Evolutionary conservation across 2,888 invertebrate species (phyloP), one percentile per base, ranked within the genome.

Genomic region (Magallana nippona): DNA sequence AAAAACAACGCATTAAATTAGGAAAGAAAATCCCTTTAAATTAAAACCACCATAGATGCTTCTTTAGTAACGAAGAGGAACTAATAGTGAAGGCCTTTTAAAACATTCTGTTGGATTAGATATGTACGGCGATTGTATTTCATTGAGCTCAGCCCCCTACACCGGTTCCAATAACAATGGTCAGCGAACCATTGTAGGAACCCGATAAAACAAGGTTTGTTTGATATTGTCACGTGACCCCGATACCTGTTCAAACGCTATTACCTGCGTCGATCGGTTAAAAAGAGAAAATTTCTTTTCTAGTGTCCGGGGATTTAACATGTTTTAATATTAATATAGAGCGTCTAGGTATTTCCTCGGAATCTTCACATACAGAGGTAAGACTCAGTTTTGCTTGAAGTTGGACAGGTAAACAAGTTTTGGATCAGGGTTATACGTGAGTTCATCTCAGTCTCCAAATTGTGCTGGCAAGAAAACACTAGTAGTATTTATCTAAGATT

Each of bases 131-230:
- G 71, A 32, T 71, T 71, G 19, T 11, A 10, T 22, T 27, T 22
- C 32, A 22, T 71, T 3, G 71, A 71, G 27, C 32, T 71, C 71
- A 27, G 32, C 32, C 15, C 71, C 71, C 13, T 71, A 10, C 11
- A 32, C 32, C 71, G 71, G 27, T 32, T 32, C 71, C 15, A 32
- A 27, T 27, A 71, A 71, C 71, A 71, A 71, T 71, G 71, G 32
- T 19, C 71, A 71, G 2, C 27, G 71, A 78, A 55, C 55, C 78
- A 78, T 78, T 78, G 13, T 10, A 55, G 55, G 19, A 55, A 78
- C 19, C n/a, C 78, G 78, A 78, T 78, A 55, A 55, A 44, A 78
- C n/a, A 55, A 78, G 78, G 78, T 78, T 78, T 78, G 78, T 78
- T 78, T 78, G 78, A 55, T 44, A 78, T 55, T 3, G 78, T 78